Percentiles rank a stretch among this genome's conserved stretches.
Conservation (phyloP, 2,797 vertebrate species). For the Iguana delicatissima region DNA sequence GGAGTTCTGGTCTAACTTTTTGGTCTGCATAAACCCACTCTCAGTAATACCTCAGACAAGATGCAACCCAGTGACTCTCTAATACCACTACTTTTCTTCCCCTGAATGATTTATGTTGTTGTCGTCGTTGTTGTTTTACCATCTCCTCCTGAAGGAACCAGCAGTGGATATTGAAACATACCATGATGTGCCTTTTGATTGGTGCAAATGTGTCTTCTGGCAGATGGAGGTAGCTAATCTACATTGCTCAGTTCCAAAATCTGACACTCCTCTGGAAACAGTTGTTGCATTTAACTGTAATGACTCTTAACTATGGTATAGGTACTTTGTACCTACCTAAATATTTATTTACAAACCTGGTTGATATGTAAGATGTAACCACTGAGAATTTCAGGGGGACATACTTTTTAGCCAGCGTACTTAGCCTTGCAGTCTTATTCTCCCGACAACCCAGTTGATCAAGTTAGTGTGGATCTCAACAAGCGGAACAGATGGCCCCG, state of each 20-base stretch:
- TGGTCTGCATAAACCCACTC: too few species aligned
- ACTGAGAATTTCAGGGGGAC: neutral
- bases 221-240: neutral
- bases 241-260: neutral
- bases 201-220: neutral
- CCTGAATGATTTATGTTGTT: too few species aligned
- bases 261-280: neutral
- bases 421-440: neutral
- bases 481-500: slow-evolving; percentile 15
- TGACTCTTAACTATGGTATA: neutral
- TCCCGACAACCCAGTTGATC: neutral
- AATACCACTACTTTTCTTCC: too few species aligned
- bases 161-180: neutral
- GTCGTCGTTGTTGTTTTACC: too few species aligned
- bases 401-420: neutral
- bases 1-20: too few species aligned
- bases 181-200: neutral
- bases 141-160: neutral
- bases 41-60: too few species aligned
- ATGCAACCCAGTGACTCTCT: too few species aligned
- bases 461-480: neutral
- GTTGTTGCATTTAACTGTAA: neutral
- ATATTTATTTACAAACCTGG: neutral
- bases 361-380: neutral
- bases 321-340: neutral